Conservation (phyloP, 1,140 invertebrate species). For the Drosophila obscura region DNA sequence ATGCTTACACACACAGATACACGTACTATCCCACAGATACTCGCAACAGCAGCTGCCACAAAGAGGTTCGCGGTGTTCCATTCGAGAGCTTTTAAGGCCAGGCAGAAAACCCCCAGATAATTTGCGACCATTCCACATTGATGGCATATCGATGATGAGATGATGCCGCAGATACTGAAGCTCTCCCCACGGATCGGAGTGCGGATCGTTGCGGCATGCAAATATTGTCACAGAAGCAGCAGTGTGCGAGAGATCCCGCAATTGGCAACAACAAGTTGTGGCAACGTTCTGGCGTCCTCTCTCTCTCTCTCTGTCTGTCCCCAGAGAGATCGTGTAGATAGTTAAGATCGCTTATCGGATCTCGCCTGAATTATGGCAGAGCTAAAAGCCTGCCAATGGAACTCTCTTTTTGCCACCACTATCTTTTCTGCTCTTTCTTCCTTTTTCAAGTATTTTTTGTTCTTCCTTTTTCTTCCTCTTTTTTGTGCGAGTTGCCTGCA, state of each 20-base stretch:
- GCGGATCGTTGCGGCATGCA: constrained; percentile 51
- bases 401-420: constrained; percentile 18
- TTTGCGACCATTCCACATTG: constrained; percentile 78
- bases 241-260: constrained; percentile 35
- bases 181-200: constrained; percentile 1
- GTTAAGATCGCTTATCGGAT: constrained; percentile 76
- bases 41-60: too few relatives aligned
- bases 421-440: background rate
- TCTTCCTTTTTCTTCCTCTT: background rate
- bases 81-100: constrained; percentile 49
- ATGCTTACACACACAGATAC: background rate
- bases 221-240: constrained; percentile 70
- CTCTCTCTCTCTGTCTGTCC: constrained; percentile 30
- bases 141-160: constrained; percentile 77
- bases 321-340: constrained; percentile 70
- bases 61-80: too few relatives aligned
- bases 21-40: background rate
- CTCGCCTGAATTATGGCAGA: constrained; percentile 72
- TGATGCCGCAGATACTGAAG: constrained; percentile 67
- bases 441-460: constrained; percentile 18
- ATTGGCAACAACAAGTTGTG: constrained; percentile 54
- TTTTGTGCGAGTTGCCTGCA: constrained; percentile 41
- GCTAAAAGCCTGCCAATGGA: constrained; percentile 76
- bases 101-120: constrained; percentile 46
- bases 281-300: constrained; percentile 22